Evolutionary conservation across 2,797 vertebrate genomes (phyloP).

Genomic region (Decapterus maruadsi): DNA sequence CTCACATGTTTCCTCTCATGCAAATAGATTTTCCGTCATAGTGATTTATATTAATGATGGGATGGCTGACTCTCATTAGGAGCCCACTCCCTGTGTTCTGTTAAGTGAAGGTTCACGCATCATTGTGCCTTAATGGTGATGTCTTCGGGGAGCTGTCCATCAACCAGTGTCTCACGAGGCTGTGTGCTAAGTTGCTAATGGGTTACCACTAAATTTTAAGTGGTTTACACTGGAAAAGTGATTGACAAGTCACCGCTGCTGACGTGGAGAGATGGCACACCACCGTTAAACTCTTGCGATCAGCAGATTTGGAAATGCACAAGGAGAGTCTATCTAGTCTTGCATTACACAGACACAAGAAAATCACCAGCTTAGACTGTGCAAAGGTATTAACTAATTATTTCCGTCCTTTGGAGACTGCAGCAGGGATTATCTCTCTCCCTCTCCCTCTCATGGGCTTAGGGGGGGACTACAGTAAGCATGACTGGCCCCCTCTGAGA

Average conservation of each 20-base stretch:
- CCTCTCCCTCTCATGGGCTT: conserved; percentile 62
- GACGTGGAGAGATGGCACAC: conserved; percentile 8
- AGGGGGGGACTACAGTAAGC: conserved; percentile 69
- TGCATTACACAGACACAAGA: conserved; percentile 59
- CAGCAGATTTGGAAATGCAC: conserved; percentile 54
- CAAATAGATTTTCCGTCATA: background rate
- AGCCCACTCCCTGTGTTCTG: conserved; percentile 13
- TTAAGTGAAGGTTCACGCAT: conserved; percentile 41
- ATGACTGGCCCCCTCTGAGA: conserved; percentile 66
- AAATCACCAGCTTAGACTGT: conserved; percentile 72
- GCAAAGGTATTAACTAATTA: conserved; percentile 81
- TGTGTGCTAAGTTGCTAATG: conserved; percentile 58
- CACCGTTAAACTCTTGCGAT: conserved; percentile 20
- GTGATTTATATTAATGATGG: conserved; percentile 5
- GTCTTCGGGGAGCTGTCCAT: conserved; percentile 67
- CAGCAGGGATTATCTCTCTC: conserved; percentile 73
- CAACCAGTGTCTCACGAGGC: conserved; percentile 25
- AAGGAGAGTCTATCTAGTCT: conserved; percentile 50
- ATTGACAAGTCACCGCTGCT: conserved; percentile 50
- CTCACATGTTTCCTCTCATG: background rate
- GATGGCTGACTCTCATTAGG: conserved; percentile 36
- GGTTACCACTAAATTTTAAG: conserved; percentile 56
- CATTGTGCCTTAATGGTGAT: conserved; percentile 40
- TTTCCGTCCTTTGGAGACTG: conserved; percentile 75
- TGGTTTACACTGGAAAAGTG: conserved; percentile 48